phyloP scores from a whole-genome alignment of 1,140 invertebrate species.

The Euglossa dilemma region DNA sequence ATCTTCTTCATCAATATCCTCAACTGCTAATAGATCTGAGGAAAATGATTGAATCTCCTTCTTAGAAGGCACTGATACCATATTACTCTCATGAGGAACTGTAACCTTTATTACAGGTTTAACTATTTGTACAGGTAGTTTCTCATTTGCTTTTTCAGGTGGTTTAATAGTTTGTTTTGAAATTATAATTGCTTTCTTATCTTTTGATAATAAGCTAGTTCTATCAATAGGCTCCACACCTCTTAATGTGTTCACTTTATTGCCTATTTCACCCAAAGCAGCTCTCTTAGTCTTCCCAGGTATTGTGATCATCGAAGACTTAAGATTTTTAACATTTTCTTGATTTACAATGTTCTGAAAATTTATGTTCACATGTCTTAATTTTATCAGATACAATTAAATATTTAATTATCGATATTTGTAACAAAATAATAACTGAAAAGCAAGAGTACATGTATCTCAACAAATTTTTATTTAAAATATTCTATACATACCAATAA shows the following conservation, averaged over 20 bases:
- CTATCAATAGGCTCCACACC: constrained; percentile 68
- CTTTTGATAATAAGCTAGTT: constrained; percentile 67
- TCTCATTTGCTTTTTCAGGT: constrained; percentile 66
- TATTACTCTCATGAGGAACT: constrained; percentile 10
- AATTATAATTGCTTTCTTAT: constrained; percentile 54
- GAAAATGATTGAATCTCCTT: constrained; percentile 72
- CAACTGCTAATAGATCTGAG: constrained; percentile 76
- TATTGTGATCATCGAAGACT: constrained; percentile 62
- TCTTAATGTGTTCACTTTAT: constrained; percentile 74
- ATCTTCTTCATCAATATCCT: constrained; percentile 90
- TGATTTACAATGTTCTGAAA: constrained; percentile 75
- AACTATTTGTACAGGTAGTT: constrained; percentile 65
- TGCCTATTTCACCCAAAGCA: constrained; percentile 79
- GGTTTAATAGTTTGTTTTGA: constrained; percentile 49
- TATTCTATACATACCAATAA: background rate
- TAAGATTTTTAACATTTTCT: constrained; percentile 77
- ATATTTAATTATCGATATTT: background rate
- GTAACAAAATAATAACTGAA: background rate
- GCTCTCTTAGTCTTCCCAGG: constrained; percentile 72
- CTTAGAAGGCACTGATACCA: constrained; percentile 8
- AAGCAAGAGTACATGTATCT: background rate
- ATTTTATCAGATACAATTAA: background rate
- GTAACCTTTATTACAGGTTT: constrained; percentile 71
- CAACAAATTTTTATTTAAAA: background rate
- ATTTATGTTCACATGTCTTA: constrained; percentile 2